These are phyloP conservation scores for Archegozetes longisetosus DNA, from an alignment of 1,140 invertebrate species.

Conservation along the genomic window DNA sequence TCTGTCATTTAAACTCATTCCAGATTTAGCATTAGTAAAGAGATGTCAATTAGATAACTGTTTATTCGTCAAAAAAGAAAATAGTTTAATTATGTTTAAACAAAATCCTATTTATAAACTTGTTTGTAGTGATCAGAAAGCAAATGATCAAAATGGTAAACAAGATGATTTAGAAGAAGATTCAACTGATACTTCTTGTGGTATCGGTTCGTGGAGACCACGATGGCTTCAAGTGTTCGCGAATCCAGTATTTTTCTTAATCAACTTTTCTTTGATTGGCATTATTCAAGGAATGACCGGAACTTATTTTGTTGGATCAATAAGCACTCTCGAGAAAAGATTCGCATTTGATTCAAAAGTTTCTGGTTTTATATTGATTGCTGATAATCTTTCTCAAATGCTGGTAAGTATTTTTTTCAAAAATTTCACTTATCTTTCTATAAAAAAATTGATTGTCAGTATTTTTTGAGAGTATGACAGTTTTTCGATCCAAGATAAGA, in stretches of 20 bases:
- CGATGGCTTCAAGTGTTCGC: slow-evolving; percentile 47
- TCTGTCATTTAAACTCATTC: no score
- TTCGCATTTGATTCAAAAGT: slow-evolving; percentile 59
- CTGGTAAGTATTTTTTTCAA: no score
- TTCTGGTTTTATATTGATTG: slow-evolving; percentile 37
- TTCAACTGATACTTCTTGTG: slow-evolving; percentile 30
- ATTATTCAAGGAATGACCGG: slow-evolving; percentile 55
- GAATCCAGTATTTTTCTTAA: slow-evolving; percentile 55
- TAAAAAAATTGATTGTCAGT: no score
- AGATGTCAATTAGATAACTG: no score
- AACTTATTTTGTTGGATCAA: slow-evolving; percentile 45
- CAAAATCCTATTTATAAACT: no score
- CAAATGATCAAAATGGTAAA: background rate
- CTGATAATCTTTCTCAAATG: slow-evolving; percentile 21
- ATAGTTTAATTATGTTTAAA: no score
- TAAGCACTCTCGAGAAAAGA: slow-evolving; percentile 60
- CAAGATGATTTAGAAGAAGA: background rate
- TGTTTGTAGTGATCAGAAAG: no score
- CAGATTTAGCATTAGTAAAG: no score
- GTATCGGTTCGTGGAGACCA: slow-evolving; percentile 41
- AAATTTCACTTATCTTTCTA: no score
- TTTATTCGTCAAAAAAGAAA: no score
- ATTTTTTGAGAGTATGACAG: no score
- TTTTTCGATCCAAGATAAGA: no score
- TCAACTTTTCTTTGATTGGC: slow-evolving; percentile 52